Base-by-base conservation (phyloP, 2,888 invertebrate species). In the Calliopum simillimum region DNA sequence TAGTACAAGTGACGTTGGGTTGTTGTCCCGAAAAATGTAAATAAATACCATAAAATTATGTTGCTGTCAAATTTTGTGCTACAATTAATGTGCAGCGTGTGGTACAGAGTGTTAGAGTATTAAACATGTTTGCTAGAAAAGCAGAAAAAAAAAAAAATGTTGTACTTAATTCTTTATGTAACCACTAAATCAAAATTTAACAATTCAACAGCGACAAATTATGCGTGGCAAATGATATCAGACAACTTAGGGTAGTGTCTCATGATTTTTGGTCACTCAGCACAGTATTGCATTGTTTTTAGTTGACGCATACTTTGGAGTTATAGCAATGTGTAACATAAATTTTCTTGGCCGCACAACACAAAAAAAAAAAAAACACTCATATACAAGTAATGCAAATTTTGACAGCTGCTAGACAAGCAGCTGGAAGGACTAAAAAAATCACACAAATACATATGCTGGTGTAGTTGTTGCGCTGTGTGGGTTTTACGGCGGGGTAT, bases 181-280 rank as follows among this genome's bases (percentile, higher is more conserved):
- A 66, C 46, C 55, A 44, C 23, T 49, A 23, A 56, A 65, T 55
- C 65, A 55, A 51, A 55, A 43, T 19, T 21, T 33, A 33, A 33
- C 8, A 33, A 33, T 33, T 33, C 33, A 33, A 23, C 16, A 65
- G 55, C 55, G 65, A 56, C 53, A 65, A 65, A 65, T 64, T 65
- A 55, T 56, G 65, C 65, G 65, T 65, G 56, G 55, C 55, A 43
- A 21, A 23, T n/a, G 53, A 14, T n/a, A 16, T 19, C 14, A 56
- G 58, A 14, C 13, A n/a, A 5, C 33, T 14, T n/a, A n/a, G n/a
- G n/a, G 8, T 16, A 8, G 58, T 41, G n/a, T 41, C 56, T 12
- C 61, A 19, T 12, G 11, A 1, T 21, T 19, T 56, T 44, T 66
- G 55, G 55, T 66, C 65, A 66, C 23, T 43, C 65, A 46, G 11